These are phyloP conservation scores for Phaethon lepturus DNA, from an alignment of 2,113 vertebrate genomes.

Conservation along the genomic window DNA sequence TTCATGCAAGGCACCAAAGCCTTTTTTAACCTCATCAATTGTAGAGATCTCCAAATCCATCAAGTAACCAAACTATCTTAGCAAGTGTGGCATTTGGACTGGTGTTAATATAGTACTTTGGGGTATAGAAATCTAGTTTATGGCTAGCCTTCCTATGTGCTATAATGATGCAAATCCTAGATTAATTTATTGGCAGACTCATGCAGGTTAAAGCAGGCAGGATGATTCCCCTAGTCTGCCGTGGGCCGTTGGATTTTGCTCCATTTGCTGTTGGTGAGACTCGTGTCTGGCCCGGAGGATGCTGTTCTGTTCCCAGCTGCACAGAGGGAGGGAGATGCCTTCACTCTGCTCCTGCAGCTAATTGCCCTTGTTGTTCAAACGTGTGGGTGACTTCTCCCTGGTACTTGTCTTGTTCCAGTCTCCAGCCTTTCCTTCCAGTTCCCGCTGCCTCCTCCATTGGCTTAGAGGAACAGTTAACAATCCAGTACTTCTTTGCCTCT, in stretches of 20 bases:
- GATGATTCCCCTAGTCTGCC: not conserved
- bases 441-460: not conserved
- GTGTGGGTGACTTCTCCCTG: not conserved
- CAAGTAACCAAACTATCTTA: not conserved
- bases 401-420: not conserved
- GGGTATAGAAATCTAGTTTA: not conserved
- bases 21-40: not conserved
- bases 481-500: not conserved
- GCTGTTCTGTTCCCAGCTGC: not conserved
- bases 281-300: not conserved
- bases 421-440: not conserved
- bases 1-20: not conserved
- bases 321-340: not conserved
- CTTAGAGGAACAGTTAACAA: not conserved
- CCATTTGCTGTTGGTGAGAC: not conserved
- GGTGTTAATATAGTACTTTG: not conserved
- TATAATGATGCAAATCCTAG: not conserved
- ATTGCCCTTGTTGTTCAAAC: accelerated
- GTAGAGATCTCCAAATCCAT: not conserved
- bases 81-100: not conserved
- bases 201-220: accelerated
- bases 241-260: accelerated
- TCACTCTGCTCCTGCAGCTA: not conserved
- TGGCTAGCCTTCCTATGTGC: accelerated
- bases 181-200: not conserved